Percentiles rank a stretch among this genome's conserved stretches.
phyloP scores from a whole-genome alignment of 2,113 vertebrate species.

The Rattus rattus region DNA sequence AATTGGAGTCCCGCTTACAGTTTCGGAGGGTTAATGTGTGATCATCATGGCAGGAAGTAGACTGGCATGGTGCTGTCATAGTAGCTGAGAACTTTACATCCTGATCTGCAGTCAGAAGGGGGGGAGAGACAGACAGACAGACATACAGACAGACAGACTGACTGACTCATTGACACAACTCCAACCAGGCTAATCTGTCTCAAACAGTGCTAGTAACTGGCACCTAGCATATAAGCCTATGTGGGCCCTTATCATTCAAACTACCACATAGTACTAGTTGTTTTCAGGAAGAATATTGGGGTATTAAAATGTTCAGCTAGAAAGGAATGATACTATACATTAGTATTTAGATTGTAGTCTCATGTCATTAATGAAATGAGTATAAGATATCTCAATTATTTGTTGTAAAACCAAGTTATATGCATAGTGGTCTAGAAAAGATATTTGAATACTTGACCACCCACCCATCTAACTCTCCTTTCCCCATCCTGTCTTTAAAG shows the following conservation, averaged over 20 bases:
- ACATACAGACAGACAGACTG: background rate
- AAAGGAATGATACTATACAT: background rate
- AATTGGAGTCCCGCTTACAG: background rate
- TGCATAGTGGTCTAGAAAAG: conserved; percentile 21
- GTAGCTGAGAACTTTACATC: background rate
- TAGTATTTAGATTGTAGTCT: conserved; percentile 37
- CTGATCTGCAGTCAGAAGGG: background rate
- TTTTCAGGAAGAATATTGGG: conserved; percentile 11
- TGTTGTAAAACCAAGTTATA: background rate
- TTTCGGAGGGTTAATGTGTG: background rate
- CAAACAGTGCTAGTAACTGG: background rate
- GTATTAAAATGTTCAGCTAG: conserved; percentile 25
- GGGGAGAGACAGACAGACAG: too few species aligned
- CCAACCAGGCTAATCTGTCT: background rate
- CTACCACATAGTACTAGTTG: background rate
- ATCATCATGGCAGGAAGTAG: background rate
- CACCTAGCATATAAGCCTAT: background rate
- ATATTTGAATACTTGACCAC: background rate
- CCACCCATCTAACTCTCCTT: background rate
- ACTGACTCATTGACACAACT: background rate
- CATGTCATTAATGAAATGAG: conserved; percentile 31
- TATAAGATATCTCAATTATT: background rate
- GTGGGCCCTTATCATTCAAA: background rate
- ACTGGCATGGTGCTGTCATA: background rate
- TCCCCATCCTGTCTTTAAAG: background rate